Percentiles rank a stretch among this genome's conserved stretches.
phyloP scores from a whole-genome alignment of 2,888 invertebrate species.

The Scaptomyza reducta region DNA sequence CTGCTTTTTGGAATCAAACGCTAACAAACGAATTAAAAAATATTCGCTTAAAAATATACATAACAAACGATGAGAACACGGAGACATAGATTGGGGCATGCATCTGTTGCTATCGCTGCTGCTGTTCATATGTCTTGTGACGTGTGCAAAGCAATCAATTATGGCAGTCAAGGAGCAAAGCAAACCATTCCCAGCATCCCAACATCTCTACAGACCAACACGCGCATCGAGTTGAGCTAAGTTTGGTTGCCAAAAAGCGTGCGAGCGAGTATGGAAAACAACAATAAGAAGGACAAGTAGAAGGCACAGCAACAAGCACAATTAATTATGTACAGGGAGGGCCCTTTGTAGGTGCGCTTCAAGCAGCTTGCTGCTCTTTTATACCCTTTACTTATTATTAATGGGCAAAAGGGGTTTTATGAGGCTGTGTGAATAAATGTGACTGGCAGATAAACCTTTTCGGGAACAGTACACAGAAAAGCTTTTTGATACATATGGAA shows the following conservation, averaged over 20 bases:
- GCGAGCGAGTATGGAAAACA: constrained; percentile 55
- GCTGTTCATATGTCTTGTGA: constrained; percentile 53
- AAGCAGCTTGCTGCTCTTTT: constrained; percentile 15
- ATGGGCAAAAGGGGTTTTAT: neutral
- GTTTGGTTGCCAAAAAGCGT: constrained; percentile 52
- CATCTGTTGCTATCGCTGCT: constrained; percentile 8
- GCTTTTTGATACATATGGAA: no score
- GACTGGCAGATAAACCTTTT: no score
- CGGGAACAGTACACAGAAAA: no score
- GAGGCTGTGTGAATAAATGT: no score
- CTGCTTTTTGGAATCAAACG: constrained; percentile 1
- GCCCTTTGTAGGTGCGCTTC: constrained; percentile 32
- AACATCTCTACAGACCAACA: neutral
- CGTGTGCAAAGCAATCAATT: constrained; percentile 78
- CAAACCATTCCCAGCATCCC: neutral
- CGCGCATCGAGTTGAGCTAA: constrained; percentile 16
- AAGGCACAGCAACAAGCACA: constrained; percentile 58
- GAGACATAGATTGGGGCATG: constrained; percentile 19
- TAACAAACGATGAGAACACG: constrained; percentile 6
- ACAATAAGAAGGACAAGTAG: neutral
- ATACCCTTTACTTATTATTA: neutral
- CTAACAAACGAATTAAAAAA: constrained; percentile 69
- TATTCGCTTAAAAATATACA: constrained; percentile 66
- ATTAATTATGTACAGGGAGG: constrained; percentile 70
- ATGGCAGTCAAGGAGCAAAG: constrained; percentile 59